A percentile compares a stretch with the other conserved stretches of the same genome.
phyloP scores from a whole-genome alignment of 2,888 invertebrate species.

The Calliphora vomitoria region DNA sequence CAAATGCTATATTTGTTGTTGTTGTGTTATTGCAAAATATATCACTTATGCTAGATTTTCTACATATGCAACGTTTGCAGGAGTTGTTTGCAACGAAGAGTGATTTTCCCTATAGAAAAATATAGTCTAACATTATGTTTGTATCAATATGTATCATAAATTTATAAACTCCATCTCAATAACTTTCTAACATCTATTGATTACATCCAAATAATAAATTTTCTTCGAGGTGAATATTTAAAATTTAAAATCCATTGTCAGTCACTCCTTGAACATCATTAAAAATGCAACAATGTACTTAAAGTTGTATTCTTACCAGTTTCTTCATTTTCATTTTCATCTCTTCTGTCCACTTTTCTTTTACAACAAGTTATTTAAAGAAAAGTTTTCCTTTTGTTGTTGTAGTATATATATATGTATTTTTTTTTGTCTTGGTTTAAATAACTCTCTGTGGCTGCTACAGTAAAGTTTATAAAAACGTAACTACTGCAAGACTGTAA shows the following conservation, averaged over 20 bases:
- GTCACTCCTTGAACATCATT: slow-evolving; percentile 21
- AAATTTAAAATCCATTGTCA: slow-evolving; percentile 10
- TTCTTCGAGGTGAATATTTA: not conserved
- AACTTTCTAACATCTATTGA: not conserved
- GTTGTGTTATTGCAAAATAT: too few species aligned
- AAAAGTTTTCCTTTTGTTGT: slow-evolving; percentile 38
- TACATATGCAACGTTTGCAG: too few species aligned
- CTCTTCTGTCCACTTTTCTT: slow-evolving; percentile 15
- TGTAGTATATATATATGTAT: not conserved
- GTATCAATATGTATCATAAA: too few species aligned
- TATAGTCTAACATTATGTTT: too few species aligned
- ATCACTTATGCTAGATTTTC: too few species aligned
- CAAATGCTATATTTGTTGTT: too few species aligned
- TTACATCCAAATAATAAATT: not conserved
- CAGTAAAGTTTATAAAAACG: slow-evolving; percentile 57
- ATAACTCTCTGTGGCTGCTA: slow-evolving; percentile 63
- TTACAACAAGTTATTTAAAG: slow-evolving; percentile 54
- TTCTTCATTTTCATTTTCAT: slow-evolving; percentile 29
- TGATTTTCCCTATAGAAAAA: too few species aligned
- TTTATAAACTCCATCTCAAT: too few species aligned
- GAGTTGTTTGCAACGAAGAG: too few species aligned
- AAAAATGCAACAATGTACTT: slow-evolving; percentile 52
- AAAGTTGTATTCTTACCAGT: slow-evolving; percentile 21
- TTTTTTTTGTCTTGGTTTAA: slow-evolving; percentile 38
- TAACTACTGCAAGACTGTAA: slow-evolving; percentile 46